Conservation (phyloP, 2,113 vertebrate genomes). For the Equus quagga region DNA sequence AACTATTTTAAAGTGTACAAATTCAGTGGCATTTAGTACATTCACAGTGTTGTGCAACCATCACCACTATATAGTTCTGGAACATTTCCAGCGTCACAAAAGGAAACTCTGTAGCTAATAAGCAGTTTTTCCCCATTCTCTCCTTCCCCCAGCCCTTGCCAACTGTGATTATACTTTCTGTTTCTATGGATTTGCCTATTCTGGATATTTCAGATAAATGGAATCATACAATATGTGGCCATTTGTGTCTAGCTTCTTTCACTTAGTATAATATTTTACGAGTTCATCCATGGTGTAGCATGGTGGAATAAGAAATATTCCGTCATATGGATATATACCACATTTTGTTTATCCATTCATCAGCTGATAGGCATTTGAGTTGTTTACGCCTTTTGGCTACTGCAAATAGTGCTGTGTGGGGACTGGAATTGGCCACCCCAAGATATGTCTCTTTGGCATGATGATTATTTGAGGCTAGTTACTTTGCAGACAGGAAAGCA, state of each 20-base stretch:
- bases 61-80: background rate
- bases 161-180: background rate
- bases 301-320: background rate
- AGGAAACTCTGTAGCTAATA: background rate
- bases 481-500: too few species aligned
- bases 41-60: background rate
- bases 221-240: background rate
- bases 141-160: background rate
- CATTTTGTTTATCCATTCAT: background rate
- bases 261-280: background rate
- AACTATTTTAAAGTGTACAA: background rate
- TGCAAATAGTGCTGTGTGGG: background rate
- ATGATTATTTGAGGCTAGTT: too few species aligned
- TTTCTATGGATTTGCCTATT: background rate
- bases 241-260: constrained; percentile 7
- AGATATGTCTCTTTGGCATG: too few species aligned
- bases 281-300: background rate
- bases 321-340: background rate
- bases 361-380: background rate
- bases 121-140: background rate
- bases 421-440: too few species aligned
- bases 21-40: background rate
- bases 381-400: background rate
- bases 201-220: background rate
- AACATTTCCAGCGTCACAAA: background rate